phyloP scores from a whole-genome alignment of 2,113 vertebrate species.

The Synchiropus splendidus region DNA sequence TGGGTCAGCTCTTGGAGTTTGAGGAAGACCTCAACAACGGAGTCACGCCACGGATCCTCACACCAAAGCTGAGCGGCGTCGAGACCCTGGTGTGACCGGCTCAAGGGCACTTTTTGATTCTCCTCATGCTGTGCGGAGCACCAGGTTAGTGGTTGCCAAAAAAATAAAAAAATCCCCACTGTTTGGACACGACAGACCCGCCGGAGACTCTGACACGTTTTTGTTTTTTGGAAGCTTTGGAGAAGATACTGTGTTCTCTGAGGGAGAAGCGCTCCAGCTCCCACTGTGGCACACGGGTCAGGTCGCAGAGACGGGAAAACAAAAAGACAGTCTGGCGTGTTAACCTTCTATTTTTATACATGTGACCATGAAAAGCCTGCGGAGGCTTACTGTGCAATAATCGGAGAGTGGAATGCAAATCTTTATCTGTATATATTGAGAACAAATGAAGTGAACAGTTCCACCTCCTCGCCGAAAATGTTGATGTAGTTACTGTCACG shows the following conservation, averaged over 20 bases:
- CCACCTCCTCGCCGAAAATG: constrained; percentile 59
- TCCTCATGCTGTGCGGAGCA: constrained; percentile 36
- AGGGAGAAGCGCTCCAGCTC: constrained; percentile 40
- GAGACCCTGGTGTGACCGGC: constrained; percentile 82
- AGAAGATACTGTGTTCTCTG: constrained; percentile 16
- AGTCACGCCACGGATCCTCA: constrained; percentile 91
- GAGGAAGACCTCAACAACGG: constrained; percentile 97
- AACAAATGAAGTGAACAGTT: constrained; percentile 51
- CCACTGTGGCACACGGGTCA: constrained; percentile 43
- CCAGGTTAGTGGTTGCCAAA: constrained; percentile 38
- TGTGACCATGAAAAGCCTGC: constrained; percentile 76
- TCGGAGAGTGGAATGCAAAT: constrained; percentile 74
- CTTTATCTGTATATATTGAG: constrained; percentile 67
- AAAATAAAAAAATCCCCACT: constrained; percentile 53
- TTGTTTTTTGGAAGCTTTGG: constrained; percentile 14
- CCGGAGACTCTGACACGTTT: constrained; percentile 27
- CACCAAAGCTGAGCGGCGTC: constrained; percentile 87
- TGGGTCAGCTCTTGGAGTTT: constrained; percentile 97
- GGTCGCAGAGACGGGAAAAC: constrained; percentile 44
- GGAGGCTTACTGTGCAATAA: constrained; percentile 93
- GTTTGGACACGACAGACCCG: constrained; percentile 45
- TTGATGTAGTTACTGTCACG: constrained; percentile 1
- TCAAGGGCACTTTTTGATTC: constrained; percentile 24
- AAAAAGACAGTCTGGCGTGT: constrained; percentile 71
- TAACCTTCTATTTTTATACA: constrained; percentile 82